Conservation (phyloP, 2,888 invertebrate species). For the Calameuta filiformis region DNA sequence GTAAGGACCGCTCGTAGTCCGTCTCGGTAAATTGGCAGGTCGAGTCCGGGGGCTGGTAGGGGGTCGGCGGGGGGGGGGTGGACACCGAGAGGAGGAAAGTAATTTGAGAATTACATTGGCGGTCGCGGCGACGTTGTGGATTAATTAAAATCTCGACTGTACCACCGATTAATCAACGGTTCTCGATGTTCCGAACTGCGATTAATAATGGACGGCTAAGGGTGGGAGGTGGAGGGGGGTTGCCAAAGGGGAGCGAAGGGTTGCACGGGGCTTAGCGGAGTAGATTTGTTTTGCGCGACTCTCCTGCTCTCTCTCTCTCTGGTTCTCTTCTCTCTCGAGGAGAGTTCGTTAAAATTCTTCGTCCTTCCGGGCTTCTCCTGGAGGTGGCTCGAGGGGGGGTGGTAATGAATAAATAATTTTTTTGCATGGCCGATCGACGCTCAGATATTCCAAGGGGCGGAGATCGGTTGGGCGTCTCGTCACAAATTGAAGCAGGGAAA, state of each 20-base stretch:
- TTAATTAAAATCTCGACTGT: constrained; percentile 54
- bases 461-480: neutral
- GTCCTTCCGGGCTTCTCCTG: constrained; percentile 1
- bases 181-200: constrained; percentile 47
- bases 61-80: too few species aligned
- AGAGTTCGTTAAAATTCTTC: constrained; percentile 22
- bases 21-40: too few species aligned
- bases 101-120: constrained; percentile 3
- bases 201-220: constrained; percentile 52
- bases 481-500: constrained; percentile 9
- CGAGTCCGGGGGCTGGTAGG: too few species aligned
- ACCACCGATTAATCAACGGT: constrained; percentile 53
- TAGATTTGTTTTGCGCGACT: constrained; percentile 4
- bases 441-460: constrained; percentile 4
- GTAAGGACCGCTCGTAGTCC: too few species aligned
- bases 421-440: constrained; percentile 2
- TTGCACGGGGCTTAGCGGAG: too few species aligned
- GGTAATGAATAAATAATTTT: constrained; percentile 20
- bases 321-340: neutral
- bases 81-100: neutral
- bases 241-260: neutral
- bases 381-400: neutral
- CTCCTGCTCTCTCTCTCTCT: constrained; percentile 9
- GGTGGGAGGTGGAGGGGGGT: constrained; percentile 8
- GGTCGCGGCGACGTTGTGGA: constrained; percentile 21